Percentiles rank a stretch among this genome's conserved stretches.
Conservation (phyloP, 2,797 vertebrate genomes). For the Rhabdomys pumilio region DNA sequence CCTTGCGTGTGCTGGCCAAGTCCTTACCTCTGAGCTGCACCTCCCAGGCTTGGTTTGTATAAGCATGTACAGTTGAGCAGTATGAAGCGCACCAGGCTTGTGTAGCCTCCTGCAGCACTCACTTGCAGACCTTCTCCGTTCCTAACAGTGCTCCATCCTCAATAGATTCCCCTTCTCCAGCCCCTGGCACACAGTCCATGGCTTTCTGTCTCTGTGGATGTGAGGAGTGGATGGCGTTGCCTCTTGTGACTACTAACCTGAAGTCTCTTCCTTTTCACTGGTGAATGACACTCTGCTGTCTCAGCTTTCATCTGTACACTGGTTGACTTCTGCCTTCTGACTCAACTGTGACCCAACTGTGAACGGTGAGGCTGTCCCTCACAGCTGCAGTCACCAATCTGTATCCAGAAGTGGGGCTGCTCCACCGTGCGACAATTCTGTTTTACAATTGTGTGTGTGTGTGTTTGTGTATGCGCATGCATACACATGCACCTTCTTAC, state of each 20-base stretch:
- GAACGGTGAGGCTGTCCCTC: neutral
- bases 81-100: neutral
- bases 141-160: neutral
- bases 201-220: neutral
- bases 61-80: neutral
- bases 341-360: neutral
- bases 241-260: neutral
- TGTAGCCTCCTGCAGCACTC: neutral
- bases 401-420: neutral
- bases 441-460: neutral
- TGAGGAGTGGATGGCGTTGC: neutral
- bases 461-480: accelerated
- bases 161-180: neutral
- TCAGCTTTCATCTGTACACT: neutral
- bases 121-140: neutral
- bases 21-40: neutral
- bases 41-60: neutral
- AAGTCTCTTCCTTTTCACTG: neutral
- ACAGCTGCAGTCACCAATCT: neutral
- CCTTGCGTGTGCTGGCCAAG: neutral
- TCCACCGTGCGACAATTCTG: neutral
- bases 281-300: neutral
- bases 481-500: neutral
- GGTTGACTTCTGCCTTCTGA: neutral
- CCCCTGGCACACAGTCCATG: accelerated